A percentile compares a stretch with the other conserved stretches of the same genome.
Conservation (phyloP, 1,140 invertebrate species). For the Ceratina australensis region DNA sequence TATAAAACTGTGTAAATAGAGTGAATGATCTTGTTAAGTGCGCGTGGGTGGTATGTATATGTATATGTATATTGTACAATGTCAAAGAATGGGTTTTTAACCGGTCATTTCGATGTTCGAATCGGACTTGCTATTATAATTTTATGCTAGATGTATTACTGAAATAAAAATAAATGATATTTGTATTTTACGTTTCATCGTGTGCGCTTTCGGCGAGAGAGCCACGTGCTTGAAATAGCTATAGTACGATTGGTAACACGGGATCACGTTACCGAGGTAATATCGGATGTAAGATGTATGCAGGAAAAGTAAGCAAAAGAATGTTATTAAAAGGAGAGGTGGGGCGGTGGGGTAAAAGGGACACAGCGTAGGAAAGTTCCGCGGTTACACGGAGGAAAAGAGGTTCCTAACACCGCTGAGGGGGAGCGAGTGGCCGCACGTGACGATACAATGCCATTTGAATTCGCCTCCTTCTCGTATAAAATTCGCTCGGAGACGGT, state of each 20-base stretch:
- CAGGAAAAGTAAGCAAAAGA: neutral
- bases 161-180: slow-evolving; percentile 66
- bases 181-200: slow-evolving; percentile 67
- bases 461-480: slow-evolving; percentile 67
- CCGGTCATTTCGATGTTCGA: slow-evolving; percentile 50
- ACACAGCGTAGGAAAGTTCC: neutral
- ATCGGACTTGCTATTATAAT: slow-evolving; percentile 44
- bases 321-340: neutral
- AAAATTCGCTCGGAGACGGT: slow-evolving; percentile 40
- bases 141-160: slow-evolving; percentile 54
- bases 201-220: neutral
- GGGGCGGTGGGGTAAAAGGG: neutral
- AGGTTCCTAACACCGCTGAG: slow-evolving; percentile 49
- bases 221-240: neutral
- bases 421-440: slow-evolving; percentile 73
- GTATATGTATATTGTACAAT: slow-evolving; percentile 56
- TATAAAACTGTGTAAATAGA: slow-evolving; percentile 75
- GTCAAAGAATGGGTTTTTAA: slow-evolving; percentile 65
- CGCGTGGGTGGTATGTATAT: neutral
- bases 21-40: slow-evolving; percentile 50
- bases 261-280: too few species aligned
- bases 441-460: slow-evolving; percentile 75
- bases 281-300: neutral
- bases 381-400: slow-evolving; percentile 24
- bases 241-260: too few species aligned